A percentile compares a stretch with the other conserved stretches of the same genome.
Conservation (phyloP, 2,888 invertebrate species). For the Coenonympha glycerion region DNA sequence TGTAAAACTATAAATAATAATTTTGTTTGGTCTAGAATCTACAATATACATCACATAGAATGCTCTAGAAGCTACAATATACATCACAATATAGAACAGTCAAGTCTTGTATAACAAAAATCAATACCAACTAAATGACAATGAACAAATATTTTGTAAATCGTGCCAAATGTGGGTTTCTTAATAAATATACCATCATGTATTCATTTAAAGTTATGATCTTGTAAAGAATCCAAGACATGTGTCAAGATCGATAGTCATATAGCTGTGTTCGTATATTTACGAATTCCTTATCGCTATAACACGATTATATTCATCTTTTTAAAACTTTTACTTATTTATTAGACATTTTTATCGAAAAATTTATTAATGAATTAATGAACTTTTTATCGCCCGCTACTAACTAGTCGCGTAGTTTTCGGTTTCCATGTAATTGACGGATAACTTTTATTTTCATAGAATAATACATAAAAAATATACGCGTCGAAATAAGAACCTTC, state of each 20-base stretch:
- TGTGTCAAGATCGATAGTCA: slow-evolving; percentile 1
- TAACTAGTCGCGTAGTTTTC: no score
- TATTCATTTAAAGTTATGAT: slow-evolving; percentile 2
- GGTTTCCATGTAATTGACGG: no score
- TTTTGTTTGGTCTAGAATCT: background rate
- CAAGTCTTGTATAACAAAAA: background rate
- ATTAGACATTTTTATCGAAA: no score
- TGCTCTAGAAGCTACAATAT: background rate
- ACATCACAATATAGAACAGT: no score
- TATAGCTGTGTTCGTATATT: background rate
- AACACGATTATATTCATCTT: background rate
- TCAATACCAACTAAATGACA: no score
- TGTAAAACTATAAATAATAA: slow-evolving; percentile 8
- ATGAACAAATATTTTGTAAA: slow-evolving; percentile 6
- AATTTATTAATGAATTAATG: no score
- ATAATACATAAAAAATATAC: no score
- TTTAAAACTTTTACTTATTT: no score
- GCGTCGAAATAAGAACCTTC: no score
- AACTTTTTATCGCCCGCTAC: no score
- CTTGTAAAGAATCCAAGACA: slow-evolving; percentile 2
- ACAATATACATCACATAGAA: background rate
- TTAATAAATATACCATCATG: background rate
- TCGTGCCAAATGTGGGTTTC: slow-evolving; percentile 10
- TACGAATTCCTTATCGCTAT: background rate
- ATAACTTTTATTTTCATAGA: no score